These are phyloP conservation scores for Molossus alvarezi DNA, from an alignment of 2,797 vertebrate genomes.

Conservation along the genomic window DNA sequence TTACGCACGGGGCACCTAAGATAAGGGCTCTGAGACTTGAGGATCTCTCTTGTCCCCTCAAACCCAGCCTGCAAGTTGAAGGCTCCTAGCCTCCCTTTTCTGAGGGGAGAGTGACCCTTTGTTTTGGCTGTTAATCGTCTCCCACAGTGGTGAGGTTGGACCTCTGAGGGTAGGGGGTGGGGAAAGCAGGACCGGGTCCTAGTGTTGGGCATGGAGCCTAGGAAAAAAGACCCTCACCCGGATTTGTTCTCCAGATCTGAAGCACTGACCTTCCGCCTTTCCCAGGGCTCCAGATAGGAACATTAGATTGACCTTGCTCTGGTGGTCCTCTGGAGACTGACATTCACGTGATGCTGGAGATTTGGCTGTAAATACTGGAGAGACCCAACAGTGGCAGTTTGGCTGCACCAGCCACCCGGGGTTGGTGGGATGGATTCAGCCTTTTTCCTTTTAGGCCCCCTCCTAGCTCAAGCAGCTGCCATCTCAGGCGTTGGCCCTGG, in stretches of 20 bases:
- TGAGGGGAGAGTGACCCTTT: background rate
- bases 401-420: background rate
- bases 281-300: background rate
- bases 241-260: background rate
- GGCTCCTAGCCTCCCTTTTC: background rate
- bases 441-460: background rate
- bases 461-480: conserved; percentile 1
- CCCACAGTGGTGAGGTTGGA: background rate
- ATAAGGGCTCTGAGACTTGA: background rate
- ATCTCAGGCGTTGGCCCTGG: conserved; percentile 52
- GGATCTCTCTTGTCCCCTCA: background rate
- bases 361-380: background rate
- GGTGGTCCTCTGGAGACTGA: background rate
- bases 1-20: background rate
- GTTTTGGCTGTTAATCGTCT: background rate
- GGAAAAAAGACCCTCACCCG: background rate
- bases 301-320: background rate
- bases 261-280: background rate
- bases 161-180: background rate
- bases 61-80: background rate
- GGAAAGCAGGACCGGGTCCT: conserved; percentile 17
- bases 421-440: background rate
- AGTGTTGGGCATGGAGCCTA: background rate
- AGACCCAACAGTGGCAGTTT: background rate
- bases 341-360: background rate